phyloP scores from a whole-genome alignment of 2,888 invertebrate genomes.

The Mechanitis mazaeus region DNA sequence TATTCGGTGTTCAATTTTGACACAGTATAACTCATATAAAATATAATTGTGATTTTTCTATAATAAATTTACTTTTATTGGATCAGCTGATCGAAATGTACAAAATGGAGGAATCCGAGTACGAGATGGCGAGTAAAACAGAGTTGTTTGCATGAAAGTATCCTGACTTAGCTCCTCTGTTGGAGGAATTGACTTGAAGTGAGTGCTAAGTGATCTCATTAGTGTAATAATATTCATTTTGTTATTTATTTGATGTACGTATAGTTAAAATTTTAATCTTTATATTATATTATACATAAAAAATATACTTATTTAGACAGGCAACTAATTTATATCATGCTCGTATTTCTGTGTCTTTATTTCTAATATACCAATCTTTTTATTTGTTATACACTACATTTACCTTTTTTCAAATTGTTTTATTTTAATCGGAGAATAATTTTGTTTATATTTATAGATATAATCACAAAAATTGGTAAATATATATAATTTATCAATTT shows the following conservation, averaged over 20 bases:
- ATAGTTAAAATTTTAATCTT: neutral
- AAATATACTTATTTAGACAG: no score
- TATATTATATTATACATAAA: neutral
- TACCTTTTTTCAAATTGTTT: no score
- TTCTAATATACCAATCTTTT: no score
- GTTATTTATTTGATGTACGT: neutral
- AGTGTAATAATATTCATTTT: neutral
- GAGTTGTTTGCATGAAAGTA: conserved; percentile 92
- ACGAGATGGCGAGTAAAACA: conserved; percentile 90
- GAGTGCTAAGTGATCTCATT: conserved; percentile 56
- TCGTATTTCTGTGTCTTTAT: no score
- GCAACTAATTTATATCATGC: no score
- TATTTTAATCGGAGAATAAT: no score
- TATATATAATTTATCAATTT: no score
- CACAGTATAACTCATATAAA: neutral
- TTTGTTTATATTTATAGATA: no score
- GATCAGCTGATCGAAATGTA: conserved; percentile 91
- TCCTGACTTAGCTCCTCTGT: conserved; percentile 63
- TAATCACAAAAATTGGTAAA: no score
- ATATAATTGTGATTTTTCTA: neutral
- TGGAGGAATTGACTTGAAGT: conserved; percentile 60
- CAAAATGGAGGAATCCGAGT: conserved; percentile 94
- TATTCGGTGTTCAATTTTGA: no score
- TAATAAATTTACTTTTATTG: neutral
- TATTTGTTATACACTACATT: no score